Evolutionary conservation across 1,140 invertebrate species (phyloP).

Genomic region (Monomorium pharaonis): DNA sequence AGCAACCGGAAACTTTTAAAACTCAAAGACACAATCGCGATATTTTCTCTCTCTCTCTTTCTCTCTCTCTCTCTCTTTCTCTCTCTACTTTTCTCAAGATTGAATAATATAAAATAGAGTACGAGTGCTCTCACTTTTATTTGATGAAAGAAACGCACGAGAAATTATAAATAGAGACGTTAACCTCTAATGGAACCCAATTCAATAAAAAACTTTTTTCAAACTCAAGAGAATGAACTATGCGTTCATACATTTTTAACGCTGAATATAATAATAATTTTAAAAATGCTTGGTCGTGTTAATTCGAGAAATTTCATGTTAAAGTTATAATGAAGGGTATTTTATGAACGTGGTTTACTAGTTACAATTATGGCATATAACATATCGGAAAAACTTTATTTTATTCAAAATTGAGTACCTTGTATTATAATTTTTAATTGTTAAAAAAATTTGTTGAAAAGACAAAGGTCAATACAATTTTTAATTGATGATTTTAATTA

Average conservation of each 20-base stretch:
- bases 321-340: background rate
- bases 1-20: background rate
- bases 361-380: background rate
- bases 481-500: background rate
- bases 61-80: too few species aligned
- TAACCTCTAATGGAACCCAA: background rate
- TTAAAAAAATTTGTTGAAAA: too few species aligned
- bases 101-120: background rate
- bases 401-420: background rate
- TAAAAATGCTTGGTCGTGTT: background rate
- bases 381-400: background rate
- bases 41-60: constrained; percentile 6
- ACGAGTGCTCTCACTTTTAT: constrained; percentile 10
- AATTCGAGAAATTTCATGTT: background rate
- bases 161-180: background rate
- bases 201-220: background rate
- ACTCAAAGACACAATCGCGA: background rate
- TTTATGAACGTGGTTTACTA: too few species aligned
- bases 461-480: background rate
- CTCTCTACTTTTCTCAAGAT: background rate
- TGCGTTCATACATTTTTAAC: background rate
- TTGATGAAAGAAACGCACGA: background rate
- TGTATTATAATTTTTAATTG: too few species aligned
- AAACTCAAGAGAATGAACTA: background rate
- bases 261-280: background rate